phyloP scores from a whole-genome alignment of 64 coral and sea anemone genomes.

The Hydrozoanthus tunicans region DNA sequence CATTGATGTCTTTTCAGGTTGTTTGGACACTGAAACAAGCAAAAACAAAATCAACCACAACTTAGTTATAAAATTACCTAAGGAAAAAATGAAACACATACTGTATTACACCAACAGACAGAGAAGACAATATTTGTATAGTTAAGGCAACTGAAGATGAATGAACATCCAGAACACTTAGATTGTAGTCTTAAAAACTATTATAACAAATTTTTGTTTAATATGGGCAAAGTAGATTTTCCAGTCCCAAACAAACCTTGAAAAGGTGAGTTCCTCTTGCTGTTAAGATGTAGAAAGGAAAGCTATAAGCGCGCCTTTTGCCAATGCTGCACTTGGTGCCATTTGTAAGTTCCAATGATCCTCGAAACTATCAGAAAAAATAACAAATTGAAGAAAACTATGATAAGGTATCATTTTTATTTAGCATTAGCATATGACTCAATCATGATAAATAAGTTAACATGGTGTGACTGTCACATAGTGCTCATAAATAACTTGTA shows the following conservation, averaged over 20 bases:
- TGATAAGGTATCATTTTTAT: neutral
- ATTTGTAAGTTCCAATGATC: constrained; percentile 69
- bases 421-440: too few relatives aligned
- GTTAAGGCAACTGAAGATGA: too few relatives aligned
- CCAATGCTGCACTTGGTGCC: constrained; percentile 68
- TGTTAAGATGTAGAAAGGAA: constrained; percentile 78
- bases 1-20: constrained; percentile 90
- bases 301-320: constrained; percentile 82
- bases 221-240: neutral
- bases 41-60: neutral
- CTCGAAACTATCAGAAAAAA: constrained; percentile 63
- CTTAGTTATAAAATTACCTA: too few relatives aligned
- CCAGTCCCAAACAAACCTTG: constrained; percentile 47
- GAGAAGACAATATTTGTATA: too few relatives aligned
- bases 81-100: too few relatives aligned
- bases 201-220: neutral
- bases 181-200: too few relatives aligned
- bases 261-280: constrained; percentile 84
- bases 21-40: constrained; percentile 60
- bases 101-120: too few relatives aligned
- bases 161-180: too few relatives aligned
- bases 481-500: too few relatives aligned
- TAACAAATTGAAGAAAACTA: neutral
- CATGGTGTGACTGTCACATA: too few relatives aligned
- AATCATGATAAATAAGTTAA: too few relatives aligned